Percentiles rank a stretch among this genome's conserved stretches.
These are phyloP conservation scores for Andinoacara biseriatus DNA, from an alignment of 2,113 vertebrate species.

Conservation along the genomic window DNA sequence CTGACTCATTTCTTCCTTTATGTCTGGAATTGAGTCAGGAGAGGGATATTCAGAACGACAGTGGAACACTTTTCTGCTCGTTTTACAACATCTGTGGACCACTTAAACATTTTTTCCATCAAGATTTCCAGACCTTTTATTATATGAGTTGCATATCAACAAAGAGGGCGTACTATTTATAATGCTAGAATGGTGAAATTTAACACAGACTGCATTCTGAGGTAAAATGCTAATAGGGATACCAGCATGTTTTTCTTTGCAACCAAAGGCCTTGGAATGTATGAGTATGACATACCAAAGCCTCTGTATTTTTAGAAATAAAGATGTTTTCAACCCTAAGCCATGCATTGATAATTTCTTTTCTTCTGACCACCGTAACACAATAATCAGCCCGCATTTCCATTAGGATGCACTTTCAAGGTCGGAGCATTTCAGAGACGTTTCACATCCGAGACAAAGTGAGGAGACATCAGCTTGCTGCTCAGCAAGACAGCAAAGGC, in stretches of 20 bases:
- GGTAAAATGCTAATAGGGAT: slow-evolving; percentile 29
- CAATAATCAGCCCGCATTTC: slow-evolving; percentile 24
- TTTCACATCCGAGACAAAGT: slow-evolving; percentile 39
- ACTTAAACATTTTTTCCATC: background rate
- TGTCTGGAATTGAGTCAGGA: slow-evolving; percentile 29
- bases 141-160: slow-evolving; percentile 24
- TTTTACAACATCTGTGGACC: slow-evolving; percentile 38
- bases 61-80: slow-evolving; percentile 27
- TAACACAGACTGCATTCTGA: slow-evolving; percentile 16
- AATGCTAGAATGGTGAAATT: slow-evolving; percentile 6
- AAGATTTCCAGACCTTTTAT: slow-evolving; percentile 19
- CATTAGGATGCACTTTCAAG: slow-evolving; percentile 31
- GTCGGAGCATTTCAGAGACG: slow-evolving; percentile 49
- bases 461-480: slow-evolving; percentile 45
- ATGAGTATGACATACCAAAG: slow-evolving; percentile 8
- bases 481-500: slow-evolving; percentile 36
- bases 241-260: slow-evolving; percentile 39
- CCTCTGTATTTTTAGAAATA: slow-evolving; percentile 47
- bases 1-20: slow-evolving; percentile 29
- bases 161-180: background rate
- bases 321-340: slow-evolving; percentile 43
- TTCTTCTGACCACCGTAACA: slow-evolving; percentile 10
- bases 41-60: slow-evolving; percentile 32
- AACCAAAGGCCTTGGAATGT: slow-evolving; percentile 23
- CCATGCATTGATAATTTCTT: slow-evolving; percentile 29